These are phyloP conservation scores for Yoshiicerus persimilis DNA, from an alignment of 1,140 invertebrate genomes.

Conservation along the genomic window DNA sequence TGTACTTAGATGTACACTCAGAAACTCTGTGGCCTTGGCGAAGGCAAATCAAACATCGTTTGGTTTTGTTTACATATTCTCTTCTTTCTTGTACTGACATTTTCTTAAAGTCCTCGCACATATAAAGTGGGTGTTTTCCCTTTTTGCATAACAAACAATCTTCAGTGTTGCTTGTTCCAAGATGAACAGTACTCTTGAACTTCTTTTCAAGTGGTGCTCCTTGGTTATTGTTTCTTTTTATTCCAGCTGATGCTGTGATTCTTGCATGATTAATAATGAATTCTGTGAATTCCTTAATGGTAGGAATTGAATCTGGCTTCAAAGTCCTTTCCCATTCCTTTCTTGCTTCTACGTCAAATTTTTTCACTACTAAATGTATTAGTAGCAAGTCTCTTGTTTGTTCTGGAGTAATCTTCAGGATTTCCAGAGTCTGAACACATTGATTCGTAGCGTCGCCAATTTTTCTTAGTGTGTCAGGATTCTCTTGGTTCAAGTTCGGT, in stretches of 20 bases:
- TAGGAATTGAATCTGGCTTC: not conserved
- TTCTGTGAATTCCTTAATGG: not conserved
- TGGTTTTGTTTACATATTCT: not conserved
- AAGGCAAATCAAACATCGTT: not conserved
- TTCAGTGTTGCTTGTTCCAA: not conserved
- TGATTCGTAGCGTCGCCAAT: not conserved
- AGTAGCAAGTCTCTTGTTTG: not conserved
- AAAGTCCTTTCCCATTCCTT: not conserved
- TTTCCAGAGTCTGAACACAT: not conserved
- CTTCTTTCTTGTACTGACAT: not conserved
- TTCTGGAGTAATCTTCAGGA: not conserved
- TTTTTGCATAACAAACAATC: not conserved
- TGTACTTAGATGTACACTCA: too few species aligned
- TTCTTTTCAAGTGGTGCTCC: not conserved
- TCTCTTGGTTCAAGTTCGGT: not conserved
- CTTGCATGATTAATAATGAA: not conserved
- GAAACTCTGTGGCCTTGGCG: too few species aligned
- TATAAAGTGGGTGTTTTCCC: not conserved
- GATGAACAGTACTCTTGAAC: not conserved
- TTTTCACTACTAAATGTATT: not conserved
- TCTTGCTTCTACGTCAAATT: not conserved
- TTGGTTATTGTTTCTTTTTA: not conserved
- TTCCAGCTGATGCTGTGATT: not conserved
- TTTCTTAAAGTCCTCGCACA: not conserved
- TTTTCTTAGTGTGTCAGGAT: not conserved